phyloP scores from a whole-genome alignment of 1,140 invertebrate species.

The Plutomurus gul region DNA sequence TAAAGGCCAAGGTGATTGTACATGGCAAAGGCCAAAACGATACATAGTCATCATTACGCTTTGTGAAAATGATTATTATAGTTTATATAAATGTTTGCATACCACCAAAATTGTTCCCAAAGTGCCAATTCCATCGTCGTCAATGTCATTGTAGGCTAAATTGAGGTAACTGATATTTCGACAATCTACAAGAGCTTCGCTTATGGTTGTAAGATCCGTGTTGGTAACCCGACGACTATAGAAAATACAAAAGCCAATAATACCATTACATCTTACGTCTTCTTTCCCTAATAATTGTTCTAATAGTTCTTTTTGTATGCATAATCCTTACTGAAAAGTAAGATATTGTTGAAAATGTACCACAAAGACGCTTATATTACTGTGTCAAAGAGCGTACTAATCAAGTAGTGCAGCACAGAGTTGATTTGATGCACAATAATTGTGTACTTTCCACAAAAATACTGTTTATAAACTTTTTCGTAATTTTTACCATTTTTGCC shows the following conservation, averaged over 20 bases:
- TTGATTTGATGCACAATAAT: too few species aligned
- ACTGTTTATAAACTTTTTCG: too few species aligned
- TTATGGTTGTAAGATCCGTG: background rate
- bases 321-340: background rate
- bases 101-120: background rate
- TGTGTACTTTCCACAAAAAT: too few species aligned
- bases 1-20: too few species aligned
- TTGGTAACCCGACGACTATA: background rate
- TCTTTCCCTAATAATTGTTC: background rate
- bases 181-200: background rate
- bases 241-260: background rate
- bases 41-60: background rate
- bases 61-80: background rate
- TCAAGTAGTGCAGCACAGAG: too few species aligned
- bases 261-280: too few species aligned
- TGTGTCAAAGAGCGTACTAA: too few species aligned
- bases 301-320: background rate
- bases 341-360: background rate
- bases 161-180: background rate
- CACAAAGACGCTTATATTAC: too few species aligned
- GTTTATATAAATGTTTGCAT: background rate
- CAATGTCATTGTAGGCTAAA: slow-evolving; percentile 35
- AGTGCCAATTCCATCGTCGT: background rate
- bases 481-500: too few species aligned
- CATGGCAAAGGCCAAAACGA: background rate